Evolutionary conservation across 2,113 vertebrate species (phyloP).

Genomic region (Nibea coibor): DNA sequence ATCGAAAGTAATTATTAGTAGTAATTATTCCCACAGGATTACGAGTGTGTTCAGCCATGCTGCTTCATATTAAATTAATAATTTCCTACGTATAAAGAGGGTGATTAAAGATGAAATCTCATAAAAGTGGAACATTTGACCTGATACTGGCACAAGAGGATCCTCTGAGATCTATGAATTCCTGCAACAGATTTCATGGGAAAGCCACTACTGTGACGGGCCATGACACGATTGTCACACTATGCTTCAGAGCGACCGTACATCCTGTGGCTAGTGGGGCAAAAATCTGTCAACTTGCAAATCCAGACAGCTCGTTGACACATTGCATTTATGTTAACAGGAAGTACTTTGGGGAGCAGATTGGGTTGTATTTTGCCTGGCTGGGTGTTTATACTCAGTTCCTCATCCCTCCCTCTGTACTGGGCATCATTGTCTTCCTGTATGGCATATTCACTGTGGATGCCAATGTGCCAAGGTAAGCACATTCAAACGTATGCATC

Average conservation of each 20-base stretch:
- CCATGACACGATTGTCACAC: not conserved
- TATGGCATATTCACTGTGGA: slow-evolving; percentile 95
- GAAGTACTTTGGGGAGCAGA: slow-evolving; percentile 99
- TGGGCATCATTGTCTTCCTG: slow-evolving; percentile 96
- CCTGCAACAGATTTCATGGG: not conserved
- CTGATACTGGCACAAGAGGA: not conserved
- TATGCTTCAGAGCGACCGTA: not conserved
- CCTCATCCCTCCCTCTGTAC: slow-evolving; percentile 94
- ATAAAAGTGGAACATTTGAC: not conserved
- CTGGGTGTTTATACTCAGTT: slow-evolving; percentile 96
- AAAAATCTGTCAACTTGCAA: not conserved
- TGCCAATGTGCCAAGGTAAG: slow-evolving; percentile 94
- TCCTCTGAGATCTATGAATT: not conserved
- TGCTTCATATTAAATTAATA: not conserved
- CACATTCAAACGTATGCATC: not conserved
- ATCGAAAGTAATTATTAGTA: not conserved
- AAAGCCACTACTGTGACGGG: not conserved
- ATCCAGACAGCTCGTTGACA: not conserved
- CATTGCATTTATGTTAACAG: slow-evolving; percentile 76
- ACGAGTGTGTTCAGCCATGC: not conserved
- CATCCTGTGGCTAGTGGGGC: not conserved
- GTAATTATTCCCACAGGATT: too few relatives aligned
- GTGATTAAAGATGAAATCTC: not conserved
- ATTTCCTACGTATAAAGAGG: not conserved
- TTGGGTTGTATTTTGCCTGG: slow-evolving; percentile 98